These are phyloP conservation scores for Crotalus viridis DNA, from an alignment of 2,113 vertebrate species.

Conservation along the genomic window DNA sequence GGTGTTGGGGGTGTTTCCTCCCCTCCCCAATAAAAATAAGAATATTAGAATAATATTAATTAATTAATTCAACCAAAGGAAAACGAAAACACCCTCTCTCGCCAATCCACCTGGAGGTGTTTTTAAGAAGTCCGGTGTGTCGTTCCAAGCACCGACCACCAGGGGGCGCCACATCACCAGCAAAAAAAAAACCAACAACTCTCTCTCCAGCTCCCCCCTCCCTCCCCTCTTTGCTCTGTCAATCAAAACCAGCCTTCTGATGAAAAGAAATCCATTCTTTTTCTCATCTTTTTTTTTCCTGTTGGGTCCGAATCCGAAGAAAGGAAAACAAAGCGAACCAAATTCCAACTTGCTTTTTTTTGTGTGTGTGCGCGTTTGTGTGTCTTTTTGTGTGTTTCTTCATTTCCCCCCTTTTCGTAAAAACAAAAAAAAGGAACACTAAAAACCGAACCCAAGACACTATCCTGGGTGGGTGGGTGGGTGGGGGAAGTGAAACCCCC, in stretches of 20 bases:
- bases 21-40: not conserved
- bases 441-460: too few relatives aligned
- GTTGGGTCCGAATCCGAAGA: not conserved
- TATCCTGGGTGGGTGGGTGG: too few relatives aligned
- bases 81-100: not conserved
- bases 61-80: not conserved
- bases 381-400: not conserved
- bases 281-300: not conserved
- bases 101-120: slow-evolving; percentile 19
- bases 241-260: slow-evolving; percentile 30
- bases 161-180: slow-evolving; percentile 2
- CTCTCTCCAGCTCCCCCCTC: not conserved
- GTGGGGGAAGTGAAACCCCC: too few relatives aligned
- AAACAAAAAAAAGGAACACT: not conserved
- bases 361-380: not conserved
- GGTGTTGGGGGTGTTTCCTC: not conserved
- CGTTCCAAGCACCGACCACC: slow-evolving; percentile 33
- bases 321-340: not conserved
- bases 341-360: not conserved
- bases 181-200: not conserved
- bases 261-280: slow-evolving; percentile 18
- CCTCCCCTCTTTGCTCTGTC: not conserved
- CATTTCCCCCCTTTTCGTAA: not conserved
- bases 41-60: slow-evolving; percentile 8
- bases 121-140: slow-evolving; percentile 35